Conservation (phyloP, 1,140 invertebrate species). For the Drosophila nebulosa region DNA sequence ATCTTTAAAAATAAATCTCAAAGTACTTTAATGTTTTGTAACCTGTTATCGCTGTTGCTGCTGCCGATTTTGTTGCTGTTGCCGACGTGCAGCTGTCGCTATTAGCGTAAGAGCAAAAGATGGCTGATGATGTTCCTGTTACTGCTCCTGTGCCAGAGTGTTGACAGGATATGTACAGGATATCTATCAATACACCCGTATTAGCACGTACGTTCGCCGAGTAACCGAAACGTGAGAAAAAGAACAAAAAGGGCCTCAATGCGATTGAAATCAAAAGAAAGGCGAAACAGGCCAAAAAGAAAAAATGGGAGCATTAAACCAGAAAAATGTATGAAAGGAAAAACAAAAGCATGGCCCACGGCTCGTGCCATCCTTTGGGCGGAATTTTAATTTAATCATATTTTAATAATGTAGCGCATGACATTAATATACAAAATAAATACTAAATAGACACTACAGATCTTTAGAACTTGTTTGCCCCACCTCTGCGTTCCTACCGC, state of each 20-base stretch:
- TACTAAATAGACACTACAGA: slow-evolving; percentile 32
- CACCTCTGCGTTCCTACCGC: too few species aligned
- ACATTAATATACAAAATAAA: slow-evolving; percentile 41
- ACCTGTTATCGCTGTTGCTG: slow-evolving; percentile 44
- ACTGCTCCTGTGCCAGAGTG: slow-evolving; percentile 42
- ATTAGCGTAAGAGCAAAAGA: slow-evolving; percentile 47
- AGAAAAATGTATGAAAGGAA: neutral
- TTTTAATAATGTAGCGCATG: slow-evolving; percentile 31
- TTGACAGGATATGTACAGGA: slow-evolving; percentile 78
- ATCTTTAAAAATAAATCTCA: slow-evolving; percentile 69
- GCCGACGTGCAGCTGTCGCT: slow-evolving; percentile 69
- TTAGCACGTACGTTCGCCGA: slow-evolving; percentile 66
- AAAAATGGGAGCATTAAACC: neutral
- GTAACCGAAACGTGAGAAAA: slow-evolving; percentile 64
- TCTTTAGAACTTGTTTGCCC: neutral
- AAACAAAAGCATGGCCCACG: neutral
- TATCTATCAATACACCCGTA: slow-evolving; percentile 73
- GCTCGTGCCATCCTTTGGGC: slow-evolving; percentile 14
- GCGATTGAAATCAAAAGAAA: neutral
- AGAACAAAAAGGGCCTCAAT: neutral
- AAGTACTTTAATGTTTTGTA: slow-evolving; percentile 62
- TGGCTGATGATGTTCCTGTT: slow-evolving; percentile 9
- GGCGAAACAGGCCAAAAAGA: slow-evolving; percentile 4
- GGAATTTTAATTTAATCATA: slow-evolving; percentile 43
- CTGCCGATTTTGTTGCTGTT: neutral